Percentiles rank a stretch among this genome's conserved stretches.
These are phyloP conservation scores for Chaitophorus viminalis DNA, from an alignment of 2,888 invertebrate genomes.

Conservation along the genomic window DNA sequence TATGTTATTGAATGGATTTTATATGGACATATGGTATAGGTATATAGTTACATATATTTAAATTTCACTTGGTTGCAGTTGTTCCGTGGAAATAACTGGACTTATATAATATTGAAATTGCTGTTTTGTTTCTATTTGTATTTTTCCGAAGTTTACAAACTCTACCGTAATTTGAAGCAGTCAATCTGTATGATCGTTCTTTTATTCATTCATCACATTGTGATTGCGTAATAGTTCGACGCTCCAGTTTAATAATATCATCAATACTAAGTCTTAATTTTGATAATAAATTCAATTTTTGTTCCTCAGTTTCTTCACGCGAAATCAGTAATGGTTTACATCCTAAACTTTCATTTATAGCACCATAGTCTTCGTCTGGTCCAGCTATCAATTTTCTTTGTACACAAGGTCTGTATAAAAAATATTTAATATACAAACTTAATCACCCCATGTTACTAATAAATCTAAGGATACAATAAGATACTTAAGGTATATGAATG, in stretches of 20 bases:
- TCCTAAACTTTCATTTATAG: neutral
- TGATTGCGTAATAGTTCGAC: conserved; percentile 13
- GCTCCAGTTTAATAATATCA: conserved; percentile 3
- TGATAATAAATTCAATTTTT: neutral
- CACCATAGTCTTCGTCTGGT: conserved; percentile 24
- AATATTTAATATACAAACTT: neutral
- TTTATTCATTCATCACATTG: conserved; percentile 11
- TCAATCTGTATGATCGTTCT: conserved; percentile 3
- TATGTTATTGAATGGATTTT: neutral
- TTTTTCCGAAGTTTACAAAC: conserved; percentile 7
- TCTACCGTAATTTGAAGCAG: conserved; percentile 20
- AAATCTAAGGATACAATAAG: neutral
- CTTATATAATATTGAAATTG: conserved; percentile 3
- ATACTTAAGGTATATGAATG: neutral
- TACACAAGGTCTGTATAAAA: neutral
- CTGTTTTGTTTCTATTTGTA: neutral
- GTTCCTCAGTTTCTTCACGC: neutral
- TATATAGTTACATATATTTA: too few relatives aligned
- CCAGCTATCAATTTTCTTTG: conserved; percentile 6
- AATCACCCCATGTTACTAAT: neutral
- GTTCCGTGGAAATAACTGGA: neutral
- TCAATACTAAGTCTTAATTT: neutral
- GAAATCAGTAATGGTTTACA: neutral
- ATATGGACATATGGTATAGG: neutral
- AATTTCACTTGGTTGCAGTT: conserved; percentile 15